phyloP scores from a whole-genome alignment of 2,113 vertebrate species.

The Artemisiospiza belli region DNA sequence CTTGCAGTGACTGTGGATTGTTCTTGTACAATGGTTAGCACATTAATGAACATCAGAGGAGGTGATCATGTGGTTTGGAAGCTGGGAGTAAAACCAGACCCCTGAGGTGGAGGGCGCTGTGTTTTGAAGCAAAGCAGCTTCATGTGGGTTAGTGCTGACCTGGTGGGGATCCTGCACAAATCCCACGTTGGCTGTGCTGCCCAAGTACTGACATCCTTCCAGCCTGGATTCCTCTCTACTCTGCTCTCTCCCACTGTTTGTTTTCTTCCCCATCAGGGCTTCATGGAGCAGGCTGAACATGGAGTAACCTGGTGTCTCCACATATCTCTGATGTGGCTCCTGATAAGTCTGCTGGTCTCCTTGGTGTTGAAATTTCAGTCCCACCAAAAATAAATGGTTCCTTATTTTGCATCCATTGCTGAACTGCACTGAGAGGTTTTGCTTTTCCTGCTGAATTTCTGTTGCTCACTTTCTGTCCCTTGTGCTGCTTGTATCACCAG shows the following conservation, averaged over 20 bases:
- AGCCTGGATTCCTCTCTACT: background rate
- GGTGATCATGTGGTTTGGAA: background rate
- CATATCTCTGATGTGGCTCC: background rate
- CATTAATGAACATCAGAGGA: background rate
- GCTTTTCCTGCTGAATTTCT: background rate
- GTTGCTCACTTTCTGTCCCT: background rate
- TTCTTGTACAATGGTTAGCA: background rate
- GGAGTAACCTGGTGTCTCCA: background rate
- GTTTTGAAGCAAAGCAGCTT: background rate
- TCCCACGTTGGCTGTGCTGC: background rate
- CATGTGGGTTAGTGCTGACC: background rate
- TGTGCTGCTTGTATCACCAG: background rate
- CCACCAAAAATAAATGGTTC: accelerated
- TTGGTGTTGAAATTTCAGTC: background rate
- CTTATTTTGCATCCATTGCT: background rate
- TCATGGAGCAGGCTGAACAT: background rate
- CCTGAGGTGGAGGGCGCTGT: background rate
- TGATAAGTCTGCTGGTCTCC: background rate
- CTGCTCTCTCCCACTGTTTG: background rate
- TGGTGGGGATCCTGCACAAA: background rate
- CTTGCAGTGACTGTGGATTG: background rate
- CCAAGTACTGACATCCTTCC: background rate
- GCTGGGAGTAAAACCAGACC: background rate
- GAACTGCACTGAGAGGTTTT: background rate
- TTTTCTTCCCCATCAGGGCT: background rate